These are phyloP conservation scores for Meda fulgida DNA, from an alignment of 2,797 vertebrate species.

Conservation along the genomic window DNA sequence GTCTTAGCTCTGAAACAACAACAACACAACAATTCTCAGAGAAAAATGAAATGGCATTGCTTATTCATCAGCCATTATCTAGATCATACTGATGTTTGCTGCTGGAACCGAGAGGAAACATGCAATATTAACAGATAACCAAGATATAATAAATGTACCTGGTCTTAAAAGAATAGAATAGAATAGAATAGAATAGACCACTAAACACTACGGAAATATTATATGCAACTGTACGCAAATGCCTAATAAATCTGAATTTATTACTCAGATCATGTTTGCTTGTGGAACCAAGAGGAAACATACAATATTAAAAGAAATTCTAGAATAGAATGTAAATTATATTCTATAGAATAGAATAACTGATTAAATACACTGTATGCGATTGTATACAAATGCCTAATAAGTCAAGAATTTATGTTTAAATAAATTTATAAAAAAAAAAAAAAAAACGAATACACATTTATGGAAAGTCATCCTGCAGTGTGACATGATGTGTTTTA, in stretches of 20 bases:
- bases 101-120: background rate
- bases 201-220: background rate
- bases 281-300: background rate
- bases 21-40: background rate
- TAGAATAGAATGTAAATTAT: background rate
- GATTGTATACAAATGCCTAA: background rate
- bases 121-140: slow-evolving; percentile 24
- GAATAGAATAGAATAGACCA: background rate
- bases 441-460: background rate
- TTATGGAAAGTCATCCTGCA: background rate
- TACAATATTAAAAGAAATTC: slow-evolving; percentile 2
- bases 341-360: background rate
- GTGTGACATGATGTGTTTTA: background rate
- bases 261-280: slow-evolving; percentile 4
- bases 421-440: background rate
- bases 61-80: slow-evolving; percentile 49
- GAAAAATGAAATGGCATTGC: slow-evolving; percentile 38
- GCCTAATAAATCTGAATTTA: slow-evolving; percentile 2
- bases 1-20: slow-evolving; percentile 13
- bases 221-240: background rate
- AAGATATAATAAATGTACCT: background rate
- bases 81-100: slow-evolving; percentile 34
- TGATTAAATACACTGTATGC: background rate
- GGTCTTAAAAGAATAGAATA: background rate
- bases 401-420: background rate